Evolutionary conservation across 2,113 vertebrate species (phyloP), one percentile per base, ranked within the genome.

Genomic region (Zosterops hypoxanthus): DNA sequence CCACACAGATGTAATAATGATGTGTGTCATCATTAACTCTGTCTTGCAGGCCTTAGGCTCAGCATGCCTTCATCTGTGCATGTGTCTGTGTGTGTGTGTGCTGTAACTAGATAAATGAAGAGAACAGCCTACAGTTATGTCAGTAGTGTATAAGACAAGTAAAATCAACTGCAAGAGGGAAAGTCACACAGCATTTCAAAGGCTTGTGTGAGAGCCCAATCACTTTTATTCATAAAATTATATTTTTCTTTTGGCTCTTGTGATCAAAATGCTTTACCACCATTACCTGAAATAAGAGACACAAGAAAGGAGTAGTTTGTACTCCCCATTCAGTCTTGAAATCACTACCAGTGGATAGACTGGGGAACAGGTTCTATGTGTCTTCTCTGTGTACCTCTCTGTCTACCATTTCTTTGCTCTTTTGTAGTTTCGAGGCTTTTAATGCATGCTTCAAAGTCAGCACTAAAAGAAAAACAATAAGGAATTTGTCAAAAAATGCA

Each of bases 61-160:
- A 2, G 5, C 31, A 13, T 24, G 28, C 6, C 8, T 49, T 28
- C 1, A 0, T 44, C 25, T 72, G 8, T 70, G 56, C 19, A 2
- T 44, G 5, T 59, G 9, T 28, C 4, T 34, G 19, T 59, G 55
- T 73, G 19, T 39, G 21, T 33, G 6, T 41, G 29, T 49, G 31
- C 55, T 61, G 2, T 16, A 81, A 50, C 29, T 31, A 18, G 28
- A 59, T 24, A 82, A 72, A 46, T 3, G 7, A 50, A 55, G 16
- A 75, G 44, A 82, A 13, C 28, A 53, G 44, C 41, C n/a, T 64
- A 7, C 10, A 68, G 13, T 31, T 55, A 0, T 31, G 28, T 22
- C 3, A 2, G 9, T 44, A 61, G 25, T 2, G 0, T 8, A 17
- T 29, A 22, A 63, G 44, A 11, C 21, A 66, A 34, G 25, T 33